These are phyloP conservation scores for Pachyramphus minor DNA, from an alignment of 2,113 vertebrate species.

Conservation along the genomic window DNA sequence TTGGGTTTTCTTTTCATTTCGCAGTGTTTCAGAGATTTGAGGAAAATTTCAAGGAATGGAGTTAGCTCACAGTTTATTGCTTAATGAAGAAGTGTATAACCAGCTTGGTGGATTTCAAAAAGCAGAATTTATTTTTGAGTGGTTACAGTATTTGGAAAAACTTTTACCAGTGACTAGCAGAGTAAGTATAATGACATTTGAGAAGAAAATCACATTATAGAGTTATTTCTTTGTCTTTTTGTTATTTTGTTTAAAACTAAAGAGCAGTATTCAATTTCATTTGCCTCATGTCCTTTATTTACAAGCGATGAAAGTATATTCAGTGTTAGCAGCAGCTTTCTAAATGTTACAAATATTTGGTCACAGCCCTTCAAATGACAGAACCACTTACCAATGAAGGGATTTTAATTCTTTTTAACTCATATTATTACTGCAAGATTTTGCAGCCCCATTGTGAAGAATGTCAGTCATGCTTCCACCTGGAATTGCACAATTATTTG, in stretches of 20 bases:
- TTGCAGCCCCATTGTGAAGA: neutral
- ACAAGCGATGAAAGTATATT: neutral
- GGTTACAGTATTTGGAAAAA: constrained; percentile 87
- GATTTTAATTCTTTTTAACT: neutral
- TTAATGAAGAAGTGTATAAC: constrained; percentile 79
- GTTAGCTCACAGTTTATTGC: constrained; percentile 82
- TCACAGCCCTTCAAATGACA: neutral
- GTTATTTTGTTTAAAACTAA: neutral
- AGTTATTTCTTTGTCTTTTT: neutral
- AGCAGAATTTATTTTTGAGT: constrained; percentile 85
- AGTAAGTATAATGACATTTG: constrained; percentile 69
- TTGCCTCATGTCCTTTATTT: neutral
- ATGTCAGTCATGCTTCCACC: neutral
- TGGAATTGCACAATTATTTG: neutral
- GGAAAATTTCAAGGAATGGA: constrained; percentile 77
- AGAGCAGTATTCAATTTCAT: neutral
- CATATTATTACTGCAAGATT: neutral
- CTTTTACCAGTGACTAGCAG: constrained; percentile 77
- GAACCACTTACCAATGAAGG: neutral
- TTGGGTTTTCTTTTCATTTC: neutral
- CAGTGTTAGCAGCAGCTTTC: neutral
- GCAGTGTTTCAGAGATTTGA: neutral
- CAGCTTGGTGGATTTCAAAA: constrained; percentile 82
- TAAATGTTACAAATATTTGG: neutral
- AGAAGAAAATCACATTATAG: neutral